Conservation (phyloP, 1,140 invertebrate genomes). For the Monomorium pharaonis region DNA sequence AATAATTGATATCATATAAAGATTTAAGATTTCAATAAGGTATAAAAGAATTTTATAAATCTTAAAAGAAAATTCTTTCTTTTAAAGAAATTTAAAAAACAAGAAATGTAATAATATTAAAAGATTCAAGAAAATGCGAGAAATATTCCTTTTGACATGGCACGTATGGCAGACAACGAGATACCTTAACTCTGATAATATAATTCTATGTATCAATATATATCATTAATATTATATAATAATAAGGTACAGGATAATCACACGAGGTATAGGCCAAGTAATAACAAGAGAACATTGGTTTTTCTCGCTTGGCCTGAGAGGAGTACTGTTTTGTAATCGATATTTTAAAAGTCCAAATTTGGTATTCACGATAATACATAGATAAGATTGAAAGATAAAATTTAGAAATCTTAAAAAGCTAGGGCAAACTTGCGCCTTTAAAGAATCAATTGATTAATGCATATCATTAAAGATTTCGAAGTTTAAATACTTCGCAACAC, state of each 20-base stretch:
- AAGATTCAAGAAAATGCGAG: not conserved
- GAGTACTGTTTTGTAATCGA: slow-evolving; percentile 23
- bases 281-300: slow-evolving; percentile 40
- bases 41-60: not conserved
- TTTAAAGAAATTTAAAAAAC: too few species aligned
- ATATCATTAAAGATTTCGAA: not conserved
- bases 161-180: slow-evolving; percentile 38
- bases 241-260: slow-evolving; percentile 81
- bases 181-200: slow-evolving; percentile 47
- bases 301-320: slow-evolving; percentile 71
- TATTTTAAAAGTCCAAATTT: slow-evolving; percentile 14
- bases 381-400: slow-evolving; percentile 51
- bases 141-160: not conserved
- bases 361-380: slow-evolving; percentile 38
- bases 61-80: not conserved
- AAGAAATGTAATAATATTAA: not conserved
- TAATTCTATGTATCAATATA: slow-evolving; percentile 55
- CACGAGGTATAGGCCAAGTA: slow-evolving; percentile 64
- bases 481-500: slow-evolving; percentile 1
- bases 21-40: not conserved
- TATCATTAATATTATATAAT: slow-evolving; percentile 55
- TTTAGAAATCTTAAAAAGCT: slow-evolving; percentile 47
- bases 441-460: slow-evolving; percentile 28
- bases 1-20: not conserved
- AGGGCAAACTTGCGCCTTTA: not conserved